phyloP scores from a whole-genome alignment of 1,140 invertebrate species.

The Cepaea nemoralis region DNA sequence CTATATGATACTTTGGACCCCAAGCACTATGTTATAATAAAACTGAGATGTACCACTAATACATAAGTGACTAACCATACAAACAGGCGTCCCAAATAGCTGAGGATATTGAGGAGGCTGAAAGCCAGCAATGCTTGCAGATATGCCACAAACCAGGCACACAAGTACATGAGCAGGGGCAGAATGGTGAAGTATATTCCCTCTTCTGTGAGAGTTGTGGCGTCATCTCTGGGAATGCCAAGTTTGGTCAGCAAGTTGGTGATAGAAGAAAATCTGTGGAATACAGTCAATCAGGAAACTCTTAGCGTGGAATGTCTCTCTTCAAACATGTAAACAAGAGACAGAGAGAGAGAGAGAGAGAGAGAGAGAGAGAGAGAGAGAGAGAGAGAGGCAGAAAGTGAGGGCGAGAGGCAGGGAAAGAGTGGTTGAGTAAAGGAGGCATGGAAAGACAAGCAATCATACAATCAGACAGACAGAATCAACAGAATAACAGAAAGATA shows the following conservation, averaged over 20 bases:
- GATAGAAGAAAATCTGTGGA: not conserved
- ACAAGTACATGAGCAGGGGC: slow-evolving; percentile 14
- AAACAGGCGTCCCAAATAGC: slow-evolving; percentile 18
- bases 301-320: not conserved
- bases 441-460: too few species aligned
- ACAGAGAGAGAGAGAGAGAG: too few species aligned
- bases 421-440: too few species aligned
- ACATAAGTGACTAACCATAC: slow-evolving; percentile 6
- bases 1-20: too few species aligned
- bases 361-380: too few species aligned
- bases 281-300: not conserved
- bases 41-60: too few species aligned
- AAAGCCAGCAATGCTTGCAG: not conserved
- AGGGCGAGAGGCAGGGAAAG: too few species aligned
- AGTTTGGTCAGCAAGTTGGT: slow-evolving; percentile 13
- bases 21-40: too few species aligned
- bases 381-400: too few species aligned
- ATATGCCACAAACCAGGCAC: not conserved
- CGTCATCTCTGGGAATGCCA: slow-evolving; percentile 21
- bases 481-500: too few species aligned
- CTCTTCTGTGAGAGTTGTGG: not conserved
- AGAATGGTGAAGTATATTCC: slow-evolving; percentile 25
- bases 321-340: too few species aligned
- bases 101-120: not conserved
- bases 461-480: too few species aligned